A percentile compares a stretch with the other conserved stretches of the same genome.
Conservation (phyloP, 1,140 invertebrate species). For the Oreohelix idahoensis region DNA sequence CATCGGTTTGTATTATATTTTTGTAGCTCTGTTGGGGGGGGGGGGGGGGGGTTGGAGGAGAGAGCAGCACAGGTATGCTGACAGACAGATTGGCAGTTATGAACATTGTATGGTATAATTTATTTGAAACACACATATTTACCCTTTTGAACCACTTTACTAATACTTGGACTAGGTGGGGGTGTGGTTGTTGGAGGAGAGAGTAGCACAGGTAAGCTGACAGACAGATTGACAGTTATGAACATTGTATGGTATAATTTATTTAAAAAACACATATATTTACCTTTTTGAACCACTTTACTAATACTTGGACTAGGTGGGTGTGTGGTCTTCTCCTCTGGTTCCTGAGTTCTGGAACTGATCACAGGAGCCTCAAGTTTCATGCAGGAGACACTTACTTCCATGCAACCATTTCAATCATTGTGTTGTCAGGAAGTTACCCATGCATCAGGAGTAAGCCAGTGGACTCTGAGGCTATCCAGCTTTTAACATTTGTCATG, state of each 20-base stretch:
- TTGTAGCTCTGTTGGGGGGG: no score
- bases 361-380: slow-evolving; percentile 49
- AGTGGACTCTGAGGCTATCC: slow-evolving; percentile 6
- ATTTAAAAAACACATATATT: neutral
- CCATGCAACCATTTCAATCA: slow-evolving; percentile 52
- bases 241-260: no score
- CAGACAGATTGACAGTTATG: no score
- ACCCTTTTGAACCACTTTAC: neutral
- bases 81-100: no score
- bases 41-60: no score
- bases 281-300: neutral
- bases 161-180: slow-evolving; percentile 9
- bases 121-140: neutral
- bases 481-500: slow-evolving; percentile 40
- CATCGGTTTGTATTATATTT: slow-evolving; percentile 12
- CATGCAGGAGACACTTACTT: slow-evolving; percentile 51
- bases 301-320: slow-evolving; percentile 11
- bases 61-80: no score
- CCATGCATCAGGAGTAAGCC: slow-evolving; percentile 16
- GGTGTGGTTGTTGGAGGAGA: no score
- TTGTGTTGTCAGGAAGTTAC: slow-evolving; percentile 26
- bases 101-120: no score
- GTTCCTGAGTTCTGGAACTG: slow-evolving; percentile 48
- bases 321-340: slow-evolving; percentile 46
- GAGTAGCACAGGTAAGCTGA: no score